These are phyloP conservation scores for Hofmannophila pseudospretella DNA, from an alignment of 2,888 invertebrate species.

Conservation along the genomic window DNA sequence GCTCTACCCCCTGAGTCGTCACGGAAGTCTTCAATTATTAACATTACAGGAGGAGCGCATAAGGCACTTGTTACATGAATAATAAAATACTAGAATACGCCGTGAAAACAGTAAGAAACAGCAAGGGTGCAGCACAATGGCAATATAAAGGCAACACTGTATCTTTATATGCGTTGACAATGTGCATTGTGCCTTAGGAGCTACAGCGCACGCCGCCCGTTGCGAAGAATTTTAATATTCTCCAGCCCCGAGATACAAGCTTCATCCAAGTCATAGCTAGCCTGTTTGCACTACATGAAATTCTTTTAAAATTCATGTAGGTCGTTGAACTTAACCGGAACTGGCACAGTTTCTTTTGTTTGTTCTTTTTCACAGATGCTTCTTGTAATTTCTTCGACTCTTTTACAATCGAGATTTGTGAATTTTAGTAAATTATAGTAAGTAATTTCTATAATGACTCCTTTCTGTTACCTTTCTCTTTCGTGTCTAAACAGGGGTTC, in stretches of 20 bases:
- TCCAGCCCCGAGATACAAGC: conserved; percentile 29
- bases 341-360: conserved; percentile 19
- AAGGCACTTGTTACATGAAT: conserved; percentile 68
- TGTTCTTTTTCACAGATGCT: conserved; percentile 10
- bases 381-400: too few species aligned
- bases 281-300: conserved; percentile 44
- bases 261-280: conserved; percentile 39
- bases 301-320: conserved; percentile 46
- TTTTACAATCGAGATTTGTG: too few species aligned
- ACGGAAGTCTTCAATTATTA: conserved; percentile 68
- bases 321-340: conserved; percentile 34
- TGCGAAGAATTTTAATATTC: conserved; percentile 39
- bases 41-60: conserved; percentile 57
- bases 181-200: conserved; percentile 64
- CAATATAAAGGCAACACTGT: conserved; percentile 70
- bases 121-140: conserved; percentile 67
- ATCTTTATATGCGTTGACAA: conserved; percentile 70
- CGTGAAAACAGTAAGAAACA: conserved; percentile 63
- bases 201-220: conserved; percentile 14
- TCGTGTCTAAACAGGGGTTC: too few species aligned
- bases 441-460: too few species aligned
- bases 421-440: too few species aligned
- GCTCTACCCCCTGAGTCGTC: conserved; percentile 35
- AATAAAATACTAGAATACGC: conserved; percentile 67
- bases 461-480: too few species aligned